Percentiles rank a stretch among this genome's conserved stretches.
phyloP scores from a whole-genome alignment of 2,888 invertebrate genomes.

The Agonum fuliginosum region DNA sequence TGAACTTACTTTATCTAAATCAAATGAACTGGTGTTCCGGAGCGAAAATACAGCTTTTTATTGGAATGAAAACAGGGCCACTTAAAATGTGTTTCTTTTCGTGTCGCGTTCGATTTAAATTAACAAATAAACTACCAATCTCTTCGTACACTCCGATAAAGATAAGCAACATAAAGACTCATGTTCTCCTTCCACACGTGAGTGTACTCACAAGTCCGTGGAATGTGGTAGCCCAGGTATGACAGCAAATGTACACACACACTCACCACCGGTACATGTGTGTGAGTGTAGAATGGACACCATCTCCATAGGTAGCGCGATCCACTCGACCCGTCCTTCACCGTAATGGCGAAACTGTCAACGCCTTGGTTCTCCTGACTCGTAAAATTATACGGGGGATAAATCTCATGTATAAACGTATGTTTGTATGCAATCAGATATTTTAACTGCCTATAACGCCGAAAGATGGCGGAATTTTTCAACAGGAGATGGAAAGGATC shows the following conservation, averaged over 20 bases:
- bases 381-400: constrained; percentile 20
- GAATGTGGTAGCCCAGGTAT: constrained; percentile 66
- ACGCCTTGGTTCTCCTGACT: constrained; percentile 4
- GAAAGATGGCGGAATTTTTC: background rate
- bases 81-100: background rate
- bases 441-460: background rate
- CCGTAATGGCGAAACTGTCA: constrained; percentile 37
- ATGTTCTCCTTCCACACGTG: constrained; percentile 47
- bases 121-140: background rate
- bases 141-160: background rate
- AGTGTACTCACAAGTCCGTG: constrained; percentile 62
- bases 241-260: constrained; percentile 61
- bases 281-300: constrained; percentile 29
- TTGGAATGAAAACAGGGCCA: too few species aligned
- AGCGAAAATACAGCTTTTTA: too few species aligned
- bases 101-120: background rate
- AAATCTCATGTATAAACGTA: background rate
- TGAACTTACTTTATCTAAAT: too few species aligned
- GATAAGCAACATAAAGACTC: constrained; percentile 31
- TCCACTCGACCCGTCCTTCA: constrained; percentile 12
- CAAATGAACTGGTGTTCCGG: too few species aligned
- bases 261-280: background rate
- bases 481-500: background rate
- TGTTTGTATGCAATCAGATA: background rate
- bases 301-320: constrained; percentile 47